phyloP scores from a whole-genome alignment of 2,113 vertebrate genomes.

The Paracanthobrama guichenoti region DNA sequence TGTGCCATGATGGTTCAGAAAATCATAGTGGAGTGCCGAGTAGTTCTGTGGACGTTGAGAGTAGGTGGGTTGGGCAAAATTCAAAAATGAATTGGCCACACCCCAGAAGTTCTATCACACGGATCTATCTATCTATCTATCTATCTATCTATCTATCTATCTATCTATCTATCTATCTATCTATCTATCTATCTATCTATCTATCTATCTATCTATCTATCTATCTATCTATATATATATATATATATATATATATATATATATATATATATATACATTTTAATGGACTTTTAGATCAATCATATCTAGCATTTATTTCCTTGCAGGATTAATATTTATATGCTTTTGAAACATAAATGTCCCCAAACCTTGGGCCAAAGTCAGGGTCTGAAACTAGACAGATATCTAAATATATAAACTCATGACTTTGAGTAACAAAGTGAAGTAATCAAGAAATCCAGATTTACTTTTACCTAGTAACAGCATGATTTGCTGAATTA shows the following conservation, averaged over 20 bases:
- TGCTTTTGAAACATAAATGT: too few relatives aligned
- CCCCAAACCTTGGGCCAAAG: too few relatives aligned
- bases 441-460: too few relatives aligned
- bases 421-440: too few relatives aligned
- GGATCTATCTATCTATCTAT: background rate
- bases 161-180: background rate
- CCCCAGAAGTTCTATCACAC: background rate
- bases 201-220: background rate
- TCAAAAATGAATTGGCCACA: background rate
- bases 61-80: background rate
- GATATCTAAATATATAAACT: too few relatives aligned
- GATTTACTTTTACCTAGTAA: too few relatives aligned
- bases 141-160: background rate
- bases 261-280: background rate
- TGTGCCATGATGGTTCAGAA: constrained; percentile 25
- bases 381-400: too few relatives aligned
- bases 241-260: background rate
- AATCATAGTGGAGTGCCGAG: constrained; percentile 3
- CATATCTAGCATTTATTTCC: too few relatives aligned
- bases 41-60: background rate
- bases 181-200: background rate
- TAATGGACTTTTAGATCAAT: too few relatives aligned
- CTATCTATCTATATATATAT: background rate
- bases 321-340: too few relatives aligned
- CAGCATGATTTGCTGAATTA: too few relatives aligned